phyloP scores from a whole-genome alignment of 2,888 invertebrate species.

The Drosophila maculinotata region DNA sequence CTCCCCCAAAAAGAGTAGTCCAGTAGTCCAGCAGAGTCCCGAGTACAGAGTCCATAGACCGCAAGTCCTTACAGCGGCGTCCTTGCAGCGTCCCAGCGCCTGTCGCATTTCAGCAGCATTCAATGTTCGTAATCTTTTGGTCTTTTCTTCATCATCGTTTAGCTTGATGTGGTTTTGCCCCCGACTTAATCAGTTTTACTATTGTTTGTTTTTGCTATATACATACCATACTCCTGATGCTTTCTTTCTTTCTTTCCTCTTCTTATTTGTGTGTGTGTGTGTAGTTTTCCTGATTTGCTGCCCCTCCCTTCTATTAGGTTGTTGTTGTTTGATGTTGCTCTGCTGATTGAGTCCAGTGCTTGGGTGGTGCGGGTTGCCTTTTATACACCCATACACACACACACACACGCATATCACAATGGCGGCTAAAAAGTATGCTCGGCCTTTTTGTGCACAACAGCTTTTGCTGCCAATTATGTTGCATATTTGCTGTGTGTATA shows the following conservation, averaged over 20 bases:
- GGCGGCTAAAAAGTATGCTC: conserved; percentile 50
- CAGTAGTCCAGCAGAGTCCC: no score
- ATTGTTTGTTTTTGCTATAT: conserved; percentile 79
- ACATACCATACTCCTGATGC: conserved; percentile 17
- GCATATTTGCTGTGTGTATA: conserved; percentile 7
- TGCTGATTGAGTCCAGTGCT: conserved; percentile 48
- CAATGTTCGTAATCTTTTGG: conserved; percentile 77
- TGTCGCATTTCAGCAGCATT: conserved; percentile 51
- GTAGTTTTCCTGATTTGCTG: conserved; percentile 36
- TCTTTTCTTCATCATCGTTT: conserved; percentile 78
- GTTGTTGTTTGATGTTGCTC: conserved; percentile 40
- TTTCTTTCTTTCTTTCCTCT: conserved; percentile 10
- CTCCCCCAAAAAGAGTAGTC: background rate
- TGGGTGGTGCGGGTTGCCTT: conserved; percentile 15
- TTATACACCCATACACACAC: conserved; percentile 4
- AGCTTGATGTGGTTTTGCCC: conserved; percentile 78
- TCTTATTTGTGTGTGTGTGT: conserved; percentile 13
- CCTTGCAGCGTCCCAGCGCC: conserved; percentile 7
- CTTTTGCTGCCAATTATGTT: conserved; percentile 58
- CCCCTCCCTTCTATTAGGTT: conserved; percentile 7
- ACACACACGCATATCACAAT: conserved; percentile 17
- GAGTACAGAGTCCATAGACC: conserved; percentile 12
- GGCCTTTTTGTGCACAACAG: conserved; percentile 29
- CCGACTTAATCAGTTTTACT: conserved; percentile 81
- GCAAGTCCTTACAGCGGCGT: conserved; percentile 31